A percentile compares a stretch with the other conserved stretches of the same genome.
These are phyloP conservation scores for Bathynomus jamesi DNA, from an alignment of 1,140 invertebrate genomes.

Conservation along the genomic window DNA sequence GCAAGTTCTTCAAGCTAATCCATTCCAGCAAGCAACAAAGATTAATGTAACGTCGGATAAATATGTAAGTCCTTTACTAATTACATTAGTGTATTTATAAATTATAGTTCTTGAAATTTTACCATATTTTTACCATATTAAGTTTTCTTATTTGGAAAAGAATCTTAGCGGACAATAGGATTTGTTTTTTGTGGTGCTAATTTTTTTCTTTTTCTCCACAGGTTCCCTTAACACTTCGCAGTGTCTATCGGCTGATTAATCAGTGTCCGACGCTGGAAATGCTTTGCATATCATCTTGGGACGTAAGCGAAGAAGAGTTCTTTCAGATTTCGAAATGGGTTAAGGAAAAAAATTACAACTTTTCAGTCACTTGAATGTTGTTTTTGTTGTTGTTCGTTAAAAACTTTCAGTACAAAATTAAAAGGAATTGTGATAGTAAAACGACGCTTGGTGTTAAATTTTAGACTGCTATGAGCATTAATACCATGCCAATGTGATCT, in stretches of 20 bases:
- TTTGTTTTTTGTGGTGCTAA: too few species aligned
- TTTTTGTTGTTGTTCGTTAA: too few species aligned
- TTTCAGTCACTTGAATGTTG: conserved; percentile 8
- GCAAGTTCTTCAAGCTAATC: conserved; percentile 7
- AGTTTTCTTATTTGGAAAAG: too few species aligned
- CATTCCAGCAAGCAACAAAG: conserved; percentile 10
- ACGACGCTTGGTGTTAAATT: too few species aligned
- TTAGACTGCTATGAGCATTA: too few species aligned
- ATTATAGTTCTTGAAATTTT: too few species aligned
- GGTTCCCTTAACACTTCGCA: conserved; percentile 19
- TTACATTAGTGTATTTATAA: background rate
- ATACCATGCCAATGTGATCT: too few species aligned
- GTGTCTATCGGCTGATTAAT: conserved; percentile 14
- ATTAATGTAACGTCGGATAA: conserved; percentile 25
- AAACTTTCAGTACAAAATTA: too few species aligned
- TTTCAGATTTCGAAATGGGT: conserved; percentile 10
- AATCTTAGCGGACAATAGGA: too few species aligned
- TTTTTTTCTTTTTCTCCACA: conserved; percentile 3
- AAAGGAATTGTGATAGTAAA: too few species aligned
- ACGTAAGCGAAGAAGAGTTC: conserved; percentile 23
- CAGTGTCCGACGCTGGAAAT: conserved; percentile 12
- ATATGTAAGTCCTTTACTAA: conserved; percentile 10
- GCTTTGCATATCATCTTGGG: conserved; percentile 19
- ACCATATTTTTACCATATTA: too few species aligned
- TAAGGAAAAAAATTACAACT: conserved; percentile 18